These are phyloP conservation scores for Butorides virescens DNA, from an alignment of 2,113 vertebrate species.

Conservation along the genomic window DNA sequence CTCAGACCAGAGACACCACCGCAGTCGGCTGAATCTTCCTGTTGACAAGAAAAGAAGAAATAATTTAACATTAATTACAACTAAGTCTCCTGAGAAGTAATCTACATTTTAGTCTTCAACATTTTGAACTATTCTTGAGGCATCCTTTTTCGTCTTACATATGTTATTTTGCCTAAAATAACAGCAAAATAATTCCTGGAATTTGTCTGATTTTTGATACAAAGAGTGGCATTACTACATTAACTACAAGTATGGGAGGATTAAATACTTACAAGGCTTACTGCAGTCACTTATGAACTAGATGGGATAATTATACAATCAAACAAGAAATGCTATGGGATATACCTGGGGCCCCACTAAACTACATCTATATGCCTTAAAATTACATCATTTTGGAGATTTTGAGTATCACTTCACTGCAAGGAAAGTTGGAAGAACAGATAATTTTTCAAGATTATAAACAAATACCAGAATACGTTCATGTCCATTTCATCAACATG, in stretches of 20 bases:
- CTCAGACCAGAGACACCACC: conserved; percentile 87
- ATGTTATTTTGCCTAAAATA: neutral
- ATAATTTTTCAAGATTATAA: neutral
- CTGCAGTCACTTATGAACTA: neutral
- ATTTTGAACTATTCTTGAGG: conserved; percentile 7
- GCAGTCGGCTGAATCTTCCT: conserved; percentile 95
- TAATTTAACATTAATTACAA: neutral
- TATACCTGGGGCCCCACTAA: neutral
- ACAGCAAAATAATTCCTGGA: neutral
- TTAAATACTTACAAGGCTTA: neutral
- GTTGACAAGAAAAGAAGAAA: conserved; percentile 58
- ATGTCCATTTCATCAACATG: neutral
- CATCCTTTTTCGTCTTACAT: neutral
- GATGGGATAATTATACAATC: neutral
- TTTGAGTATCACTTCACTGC: neutral
- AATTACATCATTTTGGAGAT: neutral
- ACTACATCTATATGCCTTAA: neutral
- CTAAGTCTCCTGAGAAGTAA: neutral
- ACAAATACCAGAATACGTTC: neutral
- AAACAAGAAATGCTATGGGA: neutral
- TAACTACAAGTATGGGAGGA: neutral
- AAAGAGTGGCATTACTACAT: neutral
- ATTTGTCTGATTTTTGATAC: neutral
- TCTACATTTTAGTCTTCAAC: neutral
- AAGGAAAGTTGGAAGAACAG: neutral